A percentile compares a stretch with the other conserved stretches of the same genome.
Conservation (phyloP, 2,113 vertebrate genomes). For the Caranx melampygus region DNA sequence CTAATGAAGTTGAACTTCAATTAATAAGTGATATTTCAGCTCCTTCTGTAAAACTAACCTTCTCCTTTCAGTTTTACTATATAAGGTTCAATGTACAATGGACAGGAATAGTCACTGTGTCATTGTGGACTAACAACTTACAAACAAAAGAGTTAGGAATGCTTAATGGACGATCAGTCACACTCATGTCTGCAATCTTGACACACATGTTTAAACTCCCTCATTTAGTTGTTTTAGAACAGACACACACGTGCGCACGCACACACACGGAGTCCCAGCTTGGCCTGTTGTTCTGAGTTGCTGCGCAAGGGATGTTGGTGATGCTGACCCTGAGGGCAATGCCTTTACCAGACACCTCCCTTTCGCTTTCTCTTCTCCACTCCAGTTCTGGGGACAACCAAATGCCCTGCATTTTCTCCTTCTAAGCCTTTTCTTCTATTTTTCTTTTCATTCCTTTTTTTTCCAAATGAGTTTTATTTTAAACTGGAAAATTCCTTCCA, state of each 20-base stretch:
- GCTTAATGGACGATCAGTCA: conserved; percentile 25
- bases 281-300: conserved; percentile 46
- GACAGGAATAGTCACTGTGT: conserved; percentile 9
- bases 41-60: not conserved
- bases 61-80: conserved; percentile 1
- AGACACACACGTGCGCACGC: conserved; percentile 28
- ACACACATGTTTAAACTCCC: conserved; percentile 45
- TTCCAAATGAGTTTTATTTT: conserved; percentile 76
- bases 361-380: not conserved
- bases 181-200: conserved; percentile 42
- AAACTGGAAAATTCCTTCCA: conserved; percentile 84
- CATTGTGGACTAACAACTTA: conserved; percentile 29
- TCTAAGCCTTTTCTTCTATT: conserved; percentile 26
- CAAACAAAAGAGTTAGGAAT: conserved; percentile 55
- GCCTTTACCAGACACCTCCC: conserved; percentile 78
- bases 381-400: conserved; percentile 49
- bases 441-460: conserved; percentile 17
- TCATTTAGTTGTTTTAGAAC: conserved; percentile 23
- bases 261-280: conserved; percentile 38
- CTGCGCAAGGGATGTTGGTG: conserved; percentile 52
- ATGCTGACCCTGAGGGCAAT: conserved; percentile 75
- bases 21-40: not conserved
- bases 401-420: conserved; percentile 68
- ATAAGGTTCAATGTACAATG: not conserved
- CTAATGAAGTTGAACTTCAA: not conserved